A percentile compares a stretch with the other conserved stretches of the same genome.
Evolutionary conservation across 2,888 invertebrate genomes (phyloP).

Genomic region (Nycteola revayana): DNA sequence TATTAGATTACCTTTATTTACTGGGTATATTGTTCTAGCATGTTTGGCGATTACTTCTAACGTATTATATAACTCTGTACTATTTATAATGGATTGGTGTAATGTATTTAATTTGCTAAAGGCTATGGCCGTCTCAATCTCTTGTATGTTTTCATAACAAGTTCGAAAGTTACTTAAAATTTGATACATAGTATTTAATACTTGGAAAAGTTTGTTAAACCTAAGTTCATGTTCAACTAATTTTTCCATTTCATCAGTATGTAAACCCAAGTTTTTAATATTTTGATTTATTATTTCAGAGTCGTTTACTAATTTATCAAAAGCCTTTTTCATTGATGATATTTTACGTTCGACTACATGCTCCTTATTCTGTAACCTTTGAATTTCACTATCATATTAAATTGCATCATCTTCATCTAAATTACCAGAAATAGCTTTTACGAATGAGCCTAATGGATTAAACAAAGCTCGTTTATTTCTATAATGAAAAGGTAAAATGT

Average conservation of each 20-base stretch:
- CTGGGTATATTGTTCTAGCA: neutral
- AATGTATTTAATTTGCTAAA: too few species aligned
- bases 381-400: conserved; percentile 1
- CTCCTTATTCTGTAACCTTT: conserved; percentile 1
- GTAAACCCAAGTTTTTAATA: neutral
- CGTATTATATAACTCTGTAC: neutral
- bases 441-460: too few species aligned
- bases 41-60: neutral
- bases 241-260: conserved; percentile 1
- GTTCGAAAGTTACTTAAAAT: too few species aligned
- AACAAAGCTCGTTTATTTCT: neutral
- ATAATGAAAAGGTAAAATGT: neutral
- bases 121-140: too few species aligned
- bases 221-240: neutral
- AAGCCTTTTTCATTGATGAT: conserved; percentile 2
- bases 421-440: too few species aligned
- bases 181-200: conserved; percentile 2
- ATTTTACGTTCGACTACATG: conserved; percentile 4
- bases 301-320: conserved; percentile 1
- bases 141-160: too few species aligned
- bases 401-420: conserved; percentile 10
- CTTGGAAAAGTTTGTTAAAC: neutral
- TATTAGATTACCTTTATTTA: neutral
- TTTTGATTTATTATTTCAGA: too few species aligned
- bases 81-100: too few species aligned